Base-by-base conservation (phyloP, 2,888 invertebrate species). In the Apamea monoglypha region DNA sequence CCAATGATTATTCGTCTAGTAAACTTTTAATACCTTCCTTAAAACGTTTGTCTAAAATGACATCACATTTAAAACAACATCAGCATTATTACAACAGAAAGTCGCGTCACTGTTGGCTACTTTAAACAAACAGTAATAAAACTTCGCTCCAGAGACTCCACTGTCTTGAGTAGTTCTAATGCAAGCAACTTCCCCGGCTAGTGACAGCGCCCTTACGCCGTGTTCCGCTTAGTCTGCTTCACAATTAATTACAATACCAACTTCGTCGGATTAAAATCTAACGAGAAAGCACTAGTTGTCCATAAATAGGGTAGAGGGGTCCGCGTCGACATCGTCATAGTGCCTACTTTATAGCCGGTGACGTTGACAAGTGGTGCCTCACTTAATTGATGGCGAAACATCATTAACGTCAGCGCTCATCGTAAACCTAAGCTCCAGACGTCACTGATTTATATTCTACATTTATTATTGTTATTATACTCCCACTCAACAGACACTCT, bases 381-480 rank as follows among this genome's bases (percentile, higher is more conserved):
- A 71, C 80, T 79, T 90, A 91, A 90, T 91, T 87, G 87, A 90
- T 80, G 87, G 84, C 71, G 70, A 84, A 86, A 85, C 87, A 84
- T 90, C 88, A 90, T 91, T 90, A 90, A 69, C 82, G 85, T 89
- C 83, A 83, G 77, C 61, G 68, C 61, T 77, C 79, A 78, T 81
- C 82, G 68, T 75, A 36, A n/a, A 68, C 66, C 77, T 78, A 68
- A 81, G 78, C 85, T 74, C 32, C 61, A 68, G 75, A 67, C 73
- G 53, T 66, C 69, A 64, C 81, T 88, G 85, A 88, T 87, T 87
- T 80, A 89, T 87, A 73, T 50, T 53, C 25, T 63, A 79, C 83
- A 85, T 83, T 82, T 80, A 79, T 82, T 74, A 74, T 16, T 16
- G 63, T 74, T 82, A 82, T 81, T 78, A 84, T 36, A 50, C 66